Base-by-base conservation (phyloP, 2,797 vertebrate species). In the Epinephelus awoara region DNA sequence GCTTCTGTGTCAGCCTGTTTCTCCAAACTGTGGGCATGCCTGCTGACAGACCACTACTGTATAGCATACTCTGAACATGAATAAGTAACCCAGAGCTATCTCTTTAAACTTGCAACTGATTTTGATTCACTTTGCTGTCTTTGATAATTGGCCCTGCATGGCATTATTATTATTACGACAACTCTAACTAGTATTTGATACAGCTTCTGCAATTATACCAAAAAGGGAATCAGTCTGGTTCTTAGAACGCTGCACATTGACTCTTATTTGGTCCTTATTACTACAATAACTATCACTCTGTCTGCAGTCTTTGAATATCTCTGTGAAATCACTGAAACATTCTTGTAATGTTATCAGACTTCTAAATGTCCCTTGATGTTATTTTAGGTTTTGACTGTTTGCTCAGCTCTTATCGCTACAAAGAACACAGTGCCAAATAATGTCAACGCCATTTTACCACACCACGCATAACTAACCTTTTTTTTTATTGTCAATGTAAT, bases 391-490 rank as follows among this genome's bases (percentile, higher is more conserved):
- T 79, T 73, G 80, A 75, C 40, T 40, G 57, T 85, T 79, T 78
- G 73, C 81, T 79, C 29, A 5, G 46, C 83, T 87, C 27, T 61
- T 66, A 61, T 21, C 80, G 68, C 66, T 71, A 47, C 46, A 21
- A 82, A 83, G 78, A 75, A 79, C 12, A 27, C 67, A 72, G 62
- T 91, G 86, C 84, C 82, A 88, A 85, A 88, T 86, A 38, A 77
- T 58, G 76, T 83, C 72, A 67, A 80, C 67, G 21, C 65, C 47
- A 42, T 87, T 81, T 87, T 84, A 80, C 72, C n/a, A 70, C 70
- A 79, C 25, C 65, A 51, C 9, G 3, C 40, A 69, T 79, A 65
- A 80, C 71, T 86, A 88, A 74, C 44, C 25, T 7, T 58, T 75
- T 76, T 72, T 62, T 51, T 49, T 55, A 76, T 75, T 77, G 64